phyloP scores from a whole-genome alignment of 2,888 invertebrate species.

The Sisyra terminalis region DNA sequence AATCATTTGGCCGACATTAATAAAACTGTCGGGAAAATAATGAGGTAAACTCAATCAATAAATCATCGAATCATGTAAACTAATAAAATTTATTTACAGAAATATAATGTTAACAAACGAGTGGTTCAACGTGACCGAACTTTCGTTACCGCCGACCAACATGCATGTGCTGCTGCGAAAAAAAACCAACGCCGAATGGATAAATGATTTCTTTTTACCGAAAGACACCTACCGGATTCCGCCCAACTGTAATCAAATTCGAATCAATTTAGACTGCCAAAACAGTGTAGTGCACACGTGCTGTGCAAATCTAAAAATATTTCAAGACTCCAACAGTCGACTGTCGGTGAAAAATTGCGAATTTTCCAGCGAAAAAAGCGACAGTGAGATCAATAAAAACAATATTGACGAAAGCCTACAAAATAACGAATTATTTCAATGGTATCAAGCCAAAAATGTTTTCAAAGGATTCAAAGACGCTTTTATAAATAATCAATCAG shows the following conservation, averaged over 20 bases:
- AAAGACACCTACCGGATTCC: slow-evolving; percentile 28
- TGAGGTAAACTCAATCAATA: slow-evolving; percentile 4
- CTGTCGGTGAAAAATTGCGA: background rate
- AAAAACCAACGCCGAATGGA: slow-evolving; percentile 18
- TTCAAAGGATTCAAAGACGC: slow-evolving; percentile 42
- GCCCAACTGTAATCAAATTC: slow-evolving; percentile 21
- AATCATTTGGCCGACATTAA: slow-evolving; percentile 10
- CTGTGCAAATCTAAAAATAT: slow-evolving; percentile 20
- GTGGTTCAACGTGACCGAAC: slow-evolving; percentile 27
- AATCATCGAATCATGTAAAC: background rate
- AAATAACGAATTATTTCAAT: slow-evolving; percentile 17
- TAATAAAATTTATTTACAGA: slow-evolving; percentile 22
- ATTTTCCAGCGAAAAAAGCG: background rate
- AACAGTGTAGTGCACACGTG: slow-evolving; percentile 16
- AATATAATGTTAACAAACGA: slow-evolving; percentile 30
- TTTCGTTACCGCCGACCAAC: slow-evolving; percentile 29
- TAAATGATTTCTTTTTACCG: slow-evolving; percentile 26
- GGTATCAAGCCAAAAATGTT: slow-evolving; percentile 36
- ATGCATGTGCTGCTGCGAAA: slow-evolving; percentile 33
- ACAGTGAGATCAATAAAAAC: slow-evolving; percentile 23
- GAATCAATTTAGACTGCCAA: slow-evolving; percentile 25
- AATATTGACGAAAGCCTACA: slow-evolving; percentile 23
- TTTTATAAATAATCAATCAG: slow-evolving; percentile 34
- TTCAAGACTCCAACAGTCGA: slow-evolving; percentile 14
- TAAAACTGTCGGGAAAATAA: slow-evolving; percentile 10